Conservation (phyloP, 2,888 invertebrate genomes). For the Caenorhabditis afra region DNA sequence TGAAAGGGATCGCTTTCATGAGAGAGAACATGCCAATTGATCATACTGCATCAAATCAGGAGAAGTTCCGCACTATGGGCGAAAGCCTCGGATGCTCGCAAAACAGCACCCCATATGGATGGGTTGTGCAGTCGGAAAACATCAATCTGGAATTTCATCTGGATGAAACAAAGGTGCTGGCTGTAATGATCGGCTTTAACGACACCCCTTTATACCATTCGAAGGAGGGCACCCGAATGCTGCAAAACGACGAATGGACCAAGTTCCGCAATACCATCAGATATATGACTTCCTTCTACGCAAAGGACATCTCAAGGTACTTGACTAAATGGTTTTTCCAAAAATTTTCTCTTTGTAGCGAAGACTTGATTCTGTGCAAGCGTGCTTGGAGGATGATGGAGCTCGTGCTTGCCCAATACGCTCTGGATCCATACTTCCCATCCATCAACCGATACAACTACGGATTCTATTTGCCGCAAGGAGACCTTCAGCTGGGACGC, state of each 20-base stretch:
- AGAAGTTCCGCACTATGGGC: constrained; percentile 17
- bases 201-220: constrained; percentile 15
- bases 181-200: constrained; percentile 18
- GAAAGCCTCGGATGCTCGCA: constrained; percentile 35
- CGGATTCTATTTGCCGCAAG: constrained; percentile 20
- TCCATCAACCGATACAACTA: constrained; percentile 18
- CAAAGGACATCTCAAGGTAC: neutral
- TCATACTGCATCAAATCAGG: neutral
- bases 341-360: neutral
- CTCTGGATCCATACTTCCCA: constrained; percentile 4
- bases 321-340: neutral
- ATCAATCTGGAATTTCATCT: neutral
- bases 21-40: constrained; percentile 38
- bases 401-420: neutral
- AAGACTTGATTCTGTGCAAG: neutral
- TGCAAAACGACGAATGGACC: constrained; percentile 11
- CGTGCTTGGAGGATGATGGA: constrained; percentile 25
- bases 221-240: constrained; percentile 1
- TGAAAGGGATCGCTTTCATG: constrained; percentile 30
- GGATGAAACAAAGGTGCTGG: neutral
- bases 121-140: neutral
- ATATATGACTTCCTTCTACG: neutral
- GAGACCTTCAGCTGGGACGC: constrained; percentile 24
- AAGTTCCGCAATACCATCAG: constrained; percentile 24
- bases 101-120: constrained; percentile 1